Base-by-base conservation (phyloP, 2,888 invertebrate species). In the Fragum sueziense region DNA sequence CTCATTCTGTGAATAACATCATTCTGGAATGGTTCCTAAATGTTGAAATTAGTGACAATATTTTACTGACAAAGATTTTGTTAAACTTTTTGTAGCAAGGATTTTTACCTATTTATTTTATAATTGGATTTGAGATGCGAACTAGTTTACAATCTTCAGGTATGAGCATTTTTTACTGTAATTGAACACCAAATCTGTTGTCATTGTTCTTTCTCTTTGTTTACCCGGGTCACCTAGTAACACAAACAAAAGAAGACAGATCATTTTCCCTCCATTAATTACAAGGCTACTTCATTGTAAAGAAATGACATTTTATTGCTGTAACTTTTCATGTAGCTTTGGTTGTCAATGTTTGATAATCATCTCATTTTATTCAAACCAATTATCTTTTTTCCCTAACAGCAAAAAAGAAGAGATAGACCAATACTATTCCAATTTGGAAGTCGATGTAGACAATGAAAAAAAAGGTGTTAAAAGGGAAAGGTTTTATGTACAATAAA, bases 1-100 rank as follows among this genome's bases (percentile, higher is more conserved):
- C 29, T 59, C 33, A 72, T 68, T 69, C 74, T 69, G 20, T 47
- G 69, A 57, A 22, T 57, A 31, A 61, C 69, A 65, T 65, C 65
- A 41, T 41, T 65, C 2, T 2, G 37, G 65, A 65, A 34, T 14
- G 65, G 65, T 25, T n/a, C 41, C 22, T 33, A 65, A 65, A 41
- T 25, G 25, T 9, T 14, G 2, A 47, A 47, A 41, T 20, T 4
- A 14, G 25, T 41, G 22, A 41, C 22, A 65, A 11, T 25, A 33
- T 20, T n/a, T 33, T 37, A 0, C 20, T 41, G 41, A 65, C 65
- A 65, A 27, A 25, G 1, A 25, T 65, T 31, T 25, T 31, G 20
- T 29, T n/a, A 61, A 47, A 4, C 11, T 9, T 65, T 9, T 41
- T 20, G 41, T 41, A 25, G 9, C 62, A 33, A 25, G 25, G 62